Evolutionary conservation across 1,140 invertebrate genomes (phyloP).

Genomic region (Cherax destructor): DNA sequence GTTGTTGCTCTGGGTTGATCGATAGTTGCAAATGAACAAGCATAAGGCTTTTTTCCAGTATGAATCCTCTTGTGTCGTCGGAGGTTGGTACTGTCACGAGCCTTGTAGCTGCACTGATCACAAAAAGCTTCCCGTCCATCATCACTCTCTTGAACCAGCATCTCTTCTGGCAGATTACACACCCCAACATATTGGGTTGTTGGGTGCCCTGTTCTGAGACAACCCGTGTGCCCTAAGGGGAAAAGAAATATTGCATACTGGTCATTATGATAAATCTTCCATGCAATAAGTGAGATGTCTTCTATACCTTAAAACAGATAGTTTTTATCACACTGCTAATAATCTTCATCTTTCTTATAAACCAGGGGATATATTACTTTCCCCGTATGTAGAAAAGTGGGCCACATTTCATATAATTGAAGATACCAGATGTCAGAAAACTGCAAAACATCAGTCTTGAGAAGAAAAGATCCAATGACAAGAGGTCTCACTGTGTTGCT

Average conservation of each 20-base stretch:
- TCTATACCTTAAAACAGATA: conserved; percentile 28
- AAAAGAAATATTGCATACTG: conserved; percentile 54
- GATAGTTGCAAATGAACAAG: conserved; percentile 62
- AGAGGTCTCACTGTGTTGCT: neutral
- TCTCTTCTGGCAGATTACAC: conserved; percentile 39
- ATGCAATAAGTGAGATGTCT: neutral
- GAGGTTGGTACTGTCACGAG: conserved; percentile 65
- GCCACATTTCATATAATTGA: neutral
- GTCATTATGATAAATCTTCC: conserved; percentile 53
- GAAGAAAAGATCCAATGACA: conserved; percentile 11
- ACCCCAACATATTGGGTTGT: conserved; percentile 43
- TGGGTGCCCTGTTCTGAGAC: conserved; percentile 37
- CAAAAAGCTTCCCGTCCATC: conserved; percentile 49
- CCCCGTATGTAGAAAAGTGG: neutral
- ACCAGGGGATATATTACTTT: neutral
- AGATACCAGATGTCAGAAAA: conserved; percentile 4
- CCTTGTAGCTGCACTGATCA: conserved; percentile 66
- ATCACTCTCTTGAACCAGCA: conserved; percentile 33
- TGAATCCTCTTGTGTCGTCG: conserved; percentile 88
- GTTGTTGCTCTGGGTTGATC: conserved; percentile 69
- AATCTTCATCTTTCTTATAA: neutral
- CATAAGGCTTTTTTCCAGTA: conserved; percentile 92
- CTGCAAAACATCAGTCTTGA: neutral
- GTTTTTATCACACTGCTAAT: neutral
- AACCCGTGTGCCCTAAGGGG: conserved; percentile 44